Evolutionary conservation across 2,797 vertebrate species (phyloP).

Genomic region (Amphiprion clarkii): DNA sequence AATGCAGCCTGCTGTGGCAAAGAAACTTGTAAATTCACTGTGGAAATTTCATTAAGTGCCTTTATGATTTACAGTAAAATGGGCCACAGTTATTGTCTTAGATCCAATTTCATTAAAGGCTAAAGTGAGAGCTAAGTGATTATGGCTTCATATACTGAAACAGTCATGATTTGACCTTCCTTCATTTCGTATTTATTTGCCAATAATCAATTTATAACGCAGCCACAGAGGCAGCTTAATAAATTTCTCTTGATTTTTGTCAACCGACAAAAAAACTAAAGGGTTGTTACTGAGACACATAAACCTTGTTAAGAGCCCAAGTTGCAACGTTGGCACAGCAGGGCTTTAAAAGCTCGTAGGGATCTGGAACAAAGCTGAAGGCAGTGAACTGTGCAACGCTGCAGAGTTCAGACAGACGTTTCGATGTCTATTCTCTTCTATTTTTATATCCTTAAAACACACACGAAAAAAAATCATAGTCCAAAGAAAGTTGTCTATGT

Average conservation of each 20-base stretch:
- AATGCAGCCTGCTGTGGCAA: neutral
- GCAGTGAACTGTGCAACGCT: slow-evolving; percentile 24
- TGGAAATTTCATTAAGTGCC: slow-evolving; percentile 53
- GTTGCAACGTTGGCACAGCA: slow-evolving; percentile 30
- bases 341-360: slow-evolving; percentile 28
- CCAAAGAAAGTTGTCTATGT: slow-evolving; percentile 34
- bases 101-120: slow-evolving; percentile 46
- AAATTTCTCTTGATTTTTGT: slow-evolving; percentile 10
- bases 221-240: slow-evolving; percentile 27
- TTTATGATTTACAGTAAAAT: slow-evolving; percentile 51
- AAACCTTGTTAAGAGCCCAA: slow-evolving; percentile 18
- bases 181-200: slow-evolving; percentile 21
- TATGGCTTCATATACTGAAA: slow-evolving; percentile 16
- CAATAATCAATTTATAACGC: slow-evolving; percentile 31
- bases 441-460: slow-evolving; percentile 40
- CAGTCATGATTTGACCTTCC: slow-evolving; percentile 20
- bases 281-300: neutral
- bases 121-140: slow-evolving; percentile 16
- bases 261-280: neutral
- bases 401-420: slow-evolving; percentile 41
- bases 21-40: slow-evolving; percentile 16
- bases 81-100: slow-evolving; percentile 17
- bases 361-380: slow-evolving; percentile 31
- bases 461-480: neutral
- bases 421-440: slow-evolving; percentile 36